Conservation (phyloP, 1,140 invertebrate genomes). For the Ylistrum balloti region DNA sequence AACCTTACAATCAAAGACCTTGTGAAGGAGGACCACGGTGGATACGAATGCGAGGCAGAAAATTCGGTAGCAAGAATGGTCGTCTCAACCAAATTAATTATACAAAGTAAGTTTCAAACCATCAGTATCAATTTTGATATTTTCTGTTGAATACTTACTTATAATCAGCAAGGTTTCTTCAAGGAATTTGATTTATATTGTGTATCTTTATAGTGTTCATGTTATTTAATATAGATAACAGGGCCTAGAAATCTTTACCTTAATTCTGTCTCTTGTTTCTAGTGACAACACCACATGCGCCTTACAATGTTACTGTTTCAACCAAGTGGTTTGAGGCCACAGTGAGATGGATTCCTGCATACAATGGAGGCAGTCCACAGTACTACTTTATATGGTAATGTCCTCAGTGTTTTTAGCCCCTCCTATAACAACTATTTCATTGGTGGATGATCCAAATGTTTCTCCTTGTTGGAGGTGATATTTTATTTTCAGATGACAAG, state of each 20-base stretch:
- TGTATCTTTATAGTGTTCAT: too few species aligned
- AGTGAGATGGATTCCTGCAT: slow-evolving; percentile 95
- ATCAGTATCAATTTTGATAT: too few species aligned
- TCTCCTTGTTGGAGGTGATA: too few species aligned
- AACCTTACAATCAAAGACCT: slow-evolving; percentile 96
- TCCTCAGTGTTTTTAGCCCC: not conserved
- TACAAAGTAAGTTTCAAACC: slow-evolving; percentile 87
- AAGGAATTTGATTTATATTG: too few species aligned
- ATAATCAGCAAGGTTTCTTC: too few species aligned
- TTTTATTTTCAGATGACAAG: too few species aligned
- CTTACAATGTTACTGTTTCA: slow-evolving; percentile 94
- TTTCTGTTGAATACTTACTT: too few species aligned
- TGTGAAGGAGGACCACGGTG: slow-evolving; percentile 94
- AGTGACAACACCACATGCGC: slow-evolving; percentile 97
- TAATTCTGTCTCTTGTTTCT: slow-evolving; percentile 58
- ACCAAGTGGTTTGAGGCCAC: slow-evolving; percentile 95
- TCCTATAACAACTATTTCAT: too few species aligned
- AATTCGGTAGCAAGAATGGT: slow-evolving; percentile 98
- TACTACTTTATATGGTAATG: slow-evolving; percentile 79
- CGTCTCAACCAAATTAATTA: slow-evolving; percentile 93
- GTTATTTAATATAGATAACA: too few species aligned
- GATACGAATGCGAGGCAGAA: slow-evolving; percentile 96
- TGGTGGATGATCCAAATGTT: too few species aligned
- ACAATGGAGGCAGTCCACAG: slow-evolving; percentile 89
- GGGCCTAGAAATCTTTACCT: too few species aligned